Percentiles rank a stretch among this genome's conserved stretches.
Conservation (phyloP, 2,797 vertebrate genomes). For the Netta rufina region DNA sequence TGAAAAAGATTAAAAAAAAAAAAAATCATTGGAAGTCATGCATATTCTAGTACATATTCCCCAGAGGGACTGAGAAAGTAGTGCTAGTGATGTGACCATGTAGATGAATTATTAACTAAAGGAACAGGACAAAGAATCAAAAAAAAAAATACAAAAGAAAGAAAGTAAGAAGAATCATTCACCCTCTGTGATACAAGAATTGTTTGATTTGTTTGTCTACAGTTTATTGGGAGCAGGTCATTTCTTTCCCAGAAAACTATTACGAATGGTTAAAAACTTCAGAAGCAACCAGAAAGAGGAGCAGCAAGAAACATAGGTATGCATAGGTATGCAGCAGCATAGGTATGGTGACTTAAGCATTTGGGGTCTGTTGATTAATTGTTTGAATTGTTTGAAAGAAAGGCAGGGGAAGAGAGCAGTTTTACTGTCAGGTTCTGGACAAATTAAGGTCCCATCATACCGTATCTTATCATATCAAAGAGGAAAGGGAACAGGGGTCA, state of each 20-base stretch:
- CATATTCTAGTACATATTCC: background rate
- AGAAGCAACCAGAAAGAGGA: background rate
- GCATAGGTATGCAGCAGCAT: background rate
- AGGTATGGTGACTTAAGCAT: background rate
- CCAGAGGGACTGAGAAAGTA: background rate
- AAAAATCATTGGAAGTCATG: background rate
- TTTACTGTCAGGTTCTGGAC: background rate
- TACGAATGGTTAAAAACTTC: background rate
- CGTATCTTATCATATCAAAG: background rate
- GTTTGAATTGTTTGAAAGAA: background rate
- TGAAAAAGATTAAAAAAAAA: background rate
- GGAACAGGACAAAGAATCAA: background rate
- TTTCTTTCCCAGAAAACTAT: background rate
- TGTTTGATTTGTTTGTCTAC: background rate
- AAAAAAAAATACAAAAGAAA: background rate
- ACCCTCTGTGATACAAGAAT: background rate
- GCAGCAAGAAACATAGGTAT: background rate
- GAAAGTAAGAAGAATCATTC: background rate
- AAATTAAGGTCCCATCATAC: background rate
- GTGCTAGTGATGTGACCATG: background rate
- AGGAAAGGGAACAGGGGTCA: background rate
- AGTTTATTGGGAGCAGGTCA: background rate
- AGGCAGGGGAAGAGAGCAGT: background rate
- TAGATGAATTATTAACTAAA: background rate
- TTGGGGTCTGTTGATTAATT: background rate